Evolutionary conservation across 1,140 invertebrate genomes (phyloP).

Genomic region (Formica selysi): DNA sequence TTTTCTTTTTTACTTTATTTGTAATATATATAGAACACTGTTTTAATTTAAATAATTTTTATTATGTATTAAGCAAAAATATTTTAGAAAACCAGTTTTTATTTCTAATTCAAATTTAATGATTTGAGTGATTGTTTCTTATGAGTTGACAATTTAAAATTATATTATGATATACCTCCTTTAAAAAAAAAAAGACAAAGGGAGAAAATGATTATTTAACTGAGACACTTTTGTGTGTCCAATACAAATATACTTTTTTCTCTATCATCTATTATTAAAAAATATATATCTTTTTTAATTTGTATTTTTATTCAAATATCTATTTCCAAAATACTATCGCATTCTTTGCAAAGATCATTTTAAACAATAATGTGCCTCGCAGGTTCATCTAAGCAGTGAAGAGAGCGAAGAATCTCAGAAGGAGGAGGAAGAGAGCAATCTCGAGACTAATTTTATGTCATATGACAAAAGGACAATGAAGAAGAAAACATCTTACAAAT

Average conservation of each 20-base stretch:
- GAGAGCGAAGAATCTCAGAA: conserved; percentile 78
- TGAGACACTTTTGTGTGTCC: background rate
- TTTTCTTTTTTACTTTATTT: background rate
- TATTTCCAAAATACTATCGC: conserved; percentile 25
- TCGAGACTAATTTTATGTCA: conserved; percentile 32
- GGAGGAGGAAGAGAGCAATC: conserved; percentile 74
- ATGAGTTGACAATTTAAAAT: background rate
- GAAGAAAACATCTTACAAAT: conserved; percentile 60
- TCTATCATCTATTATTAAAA: background rate
- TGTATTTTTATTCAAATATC: conserved; percentile 6
- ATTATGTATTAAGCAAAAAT: too few relatives aligned
- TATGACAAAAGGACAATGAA: conserved; percentile 54
- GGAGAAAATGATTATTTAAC: background rate
- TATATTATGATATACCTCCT: background rate
- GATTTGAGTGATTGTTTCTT: background rate
- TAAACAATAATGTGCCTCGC: conserved; percentile 64
- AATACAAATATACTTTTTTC: background rate
- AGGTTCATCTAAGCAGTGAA: conserved; percentile 81
- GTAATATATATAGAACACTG: background rate
- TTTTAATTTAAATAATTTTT: too few relatives aligned
- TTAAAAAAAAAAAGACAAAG: background rate
- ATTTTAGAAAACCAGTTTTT: too few relatives aligned
- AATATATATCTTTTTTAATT: conserved; percentile 7
- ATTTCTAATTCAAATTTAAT: conserved; percentile 15
- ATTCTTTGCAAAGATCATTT: conserved; percentile 5